phyloP scores from a whole-genome alignment of 2,113 vertebrate species.

The Sminthopsis crassicaudata region DNA sequence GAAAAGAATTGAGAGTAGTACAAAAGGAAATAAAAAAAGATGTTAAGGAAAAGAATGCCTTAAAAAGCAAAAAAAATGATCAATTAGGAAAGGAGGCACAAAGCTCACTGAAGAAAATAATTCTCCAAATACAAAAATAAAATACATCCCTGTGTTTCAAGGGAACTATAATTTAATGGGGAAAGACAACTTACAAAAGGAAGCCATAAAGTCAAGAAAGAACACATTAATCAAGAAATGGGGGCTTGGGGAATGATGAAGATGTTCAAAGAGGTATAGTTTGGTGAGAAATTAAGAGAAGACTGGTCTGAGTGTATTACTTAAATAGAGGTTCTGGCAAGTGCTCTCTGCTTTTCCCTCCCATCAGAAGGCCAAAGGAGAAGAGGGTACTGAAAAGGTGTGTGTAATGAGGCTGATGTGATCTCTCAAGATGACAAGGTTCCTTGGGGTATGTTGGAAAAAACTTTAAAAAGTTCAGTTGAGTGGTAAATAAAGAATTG shows the following conservation, averaged over 20 bases:
- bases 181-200: not conserved
- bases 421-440: not conserved
- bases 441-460: not conserved
- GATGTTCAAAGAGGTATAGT: not conserved
- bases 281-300: not conserved
- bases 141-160: not conserved
- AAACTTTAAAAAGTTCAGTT: not conserved
- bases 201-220: not conserved
- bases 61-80: too few relatives aligned
- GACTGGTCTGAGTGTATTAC: not conserved
- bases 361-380: not conserved
- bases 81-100: too few relatives aligned
- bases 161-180: not conserved
- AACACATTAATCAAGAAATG: not conserved
- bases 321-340: not conserved
- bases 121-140: not conserved
- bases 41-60: too few relatives aligned
- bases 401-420: not conserved
- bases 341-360: not conserved
- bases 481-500: not conserved
- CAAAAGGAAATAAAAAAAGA: too few relatives aligned
- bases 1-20: too few relatives aligned
- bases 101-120: too few relatives aligned
- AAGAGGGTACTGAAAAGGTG: not conserved
- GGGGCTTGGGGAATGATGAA: too few relatives aligned